Evolutionary conservation across 37 sponge, comb jelly and placozoan genomes (phyloP).

Genomic region (Axinella damicornis): DNA sequence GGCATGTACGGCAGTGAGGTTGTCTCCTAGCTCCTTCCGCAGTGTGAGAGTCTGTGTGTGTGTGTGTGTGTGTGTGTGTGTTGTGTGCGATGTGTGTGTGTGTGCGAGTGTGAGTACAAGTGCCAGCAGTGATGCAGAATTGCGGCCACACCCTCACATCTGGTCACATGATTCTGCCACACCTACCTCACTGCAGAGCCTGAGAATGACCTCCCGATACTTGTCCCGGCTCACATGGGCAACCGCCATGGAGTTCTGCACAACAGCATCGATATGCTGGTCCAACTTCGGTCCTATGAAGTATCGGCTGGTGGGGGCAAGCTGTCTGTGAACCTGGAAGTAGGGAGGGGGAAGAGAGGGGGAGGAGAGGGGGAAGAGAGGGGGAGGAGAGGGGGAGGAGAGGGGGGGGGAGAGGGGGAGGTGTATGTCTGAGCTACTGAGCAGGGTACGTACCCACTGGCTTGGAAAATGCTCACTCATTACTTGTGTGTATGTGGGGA

Average conservation of each 20-base stretch:
- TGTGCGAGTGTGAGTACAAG: no score
- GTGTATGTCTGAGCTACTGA: no score
- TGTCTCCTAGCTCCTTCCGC: conserved; percentile 22
- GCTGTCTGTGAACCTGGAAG: conserved; percentile 4
- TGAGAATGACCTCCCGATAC: conserved; percentile 44
- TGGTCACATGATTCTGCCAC: no score
- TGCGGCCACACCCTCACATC: background rate
- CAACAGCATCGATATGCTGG: conserved; percentile 68
- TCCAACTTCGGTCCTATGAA: conserved; percentile 68
- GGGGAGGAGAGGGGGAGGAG: no score
- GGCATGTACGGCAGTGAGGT: background rate
- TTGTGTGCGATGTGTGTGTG: no score
- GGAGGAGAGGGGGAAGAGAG: no score
- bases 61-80: no score
- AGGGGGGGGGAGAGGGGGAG: no score
- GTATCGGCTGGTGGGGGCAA: conserved; percentile 26
- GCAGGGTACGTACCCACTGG: no score
- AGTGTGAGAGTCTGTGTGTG: conserved; percentile 17
- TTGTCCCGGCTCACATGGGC: conserved; percentile 75
- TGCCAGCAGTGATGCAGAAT: background rate
- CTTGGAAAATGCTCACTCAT: no score
- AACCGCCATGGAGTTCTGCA: conserved; percentile 80
- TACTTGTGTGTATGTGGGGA: no score
- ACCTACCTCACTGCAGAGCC: conserved; percentile 70
- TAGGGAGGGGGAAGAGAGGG: no score